phyloP scores from a whole-genome alignment of 2,113 vertebrate genomes.

The Hippocampus abdominalis region DNA sequence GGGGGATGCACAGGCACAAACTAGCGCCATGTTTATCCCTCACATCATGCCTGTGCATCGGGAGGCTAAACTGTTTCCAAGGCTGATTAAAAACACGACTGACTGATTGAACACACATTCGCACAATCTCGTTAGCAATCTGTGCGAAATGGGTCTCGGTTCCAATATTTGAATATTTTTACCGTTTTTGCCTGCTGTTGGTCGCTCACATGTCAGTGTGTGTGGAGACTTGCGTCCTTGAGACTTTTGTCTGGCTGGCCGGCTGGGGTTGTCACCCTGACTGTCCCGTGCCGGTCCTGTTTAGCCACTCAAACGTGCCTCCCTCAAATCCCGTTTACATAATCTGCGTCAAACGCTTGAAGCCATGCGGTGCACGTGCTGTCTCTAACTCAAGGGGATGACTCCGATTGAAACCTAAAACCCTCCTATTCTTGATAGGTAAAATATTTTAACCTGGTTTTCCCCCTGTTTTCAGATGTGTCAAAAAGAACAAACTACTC shows the following conservation, averaged over 20 bases:
- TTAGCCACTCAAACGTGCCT: conserved; percentile 32
- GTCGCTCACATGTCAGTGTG: conserved; percentile 1
- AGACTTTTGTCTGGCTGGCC: conserved; percentile 35
- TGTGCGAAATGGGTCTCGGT: conserved; percentile 7
- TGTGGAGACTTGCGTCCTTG: conserved; percentile 8
- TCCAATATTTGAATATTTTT: not conserved
- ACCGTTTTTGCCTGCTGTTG: not conserved
- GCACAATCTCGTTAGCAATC: not conserved
- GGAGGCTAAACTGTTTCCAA: conserved; percentile 18
- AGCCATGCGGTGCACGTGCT: not conserved
- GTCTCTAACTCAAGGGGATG: not conserved
- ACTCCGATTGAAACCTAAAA: too few relatives aligned
- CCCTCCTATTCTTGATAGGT: not conserved
- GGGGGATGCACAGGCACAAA: conserved; percentile 37
- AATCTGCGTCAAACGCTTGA: conserved; percentile 13
- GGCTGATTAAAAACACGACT: conserved; percentile 17
- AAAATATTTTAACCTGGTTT: not conserved
- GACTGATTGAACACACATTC: conserved; percentile 13
- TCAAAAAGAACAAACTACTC: conserved; percentile 74
- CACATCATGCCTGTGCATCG: conserved; percentile 44
- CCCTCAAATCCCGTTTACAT: conserved; percentile 29
- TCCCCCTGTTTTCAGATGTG: conserved; percentile 73
- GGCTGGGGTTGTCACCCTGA: conserved; percentile 41
- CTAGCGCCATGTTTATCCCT: conserved; percentile 46
- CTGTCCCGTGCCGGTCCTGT: conserved; percentile 32